phyloP scores from a whole-genome alignment of 2,797 vertebrate genomes.

The Pitangus sulphuratus region DNA sequence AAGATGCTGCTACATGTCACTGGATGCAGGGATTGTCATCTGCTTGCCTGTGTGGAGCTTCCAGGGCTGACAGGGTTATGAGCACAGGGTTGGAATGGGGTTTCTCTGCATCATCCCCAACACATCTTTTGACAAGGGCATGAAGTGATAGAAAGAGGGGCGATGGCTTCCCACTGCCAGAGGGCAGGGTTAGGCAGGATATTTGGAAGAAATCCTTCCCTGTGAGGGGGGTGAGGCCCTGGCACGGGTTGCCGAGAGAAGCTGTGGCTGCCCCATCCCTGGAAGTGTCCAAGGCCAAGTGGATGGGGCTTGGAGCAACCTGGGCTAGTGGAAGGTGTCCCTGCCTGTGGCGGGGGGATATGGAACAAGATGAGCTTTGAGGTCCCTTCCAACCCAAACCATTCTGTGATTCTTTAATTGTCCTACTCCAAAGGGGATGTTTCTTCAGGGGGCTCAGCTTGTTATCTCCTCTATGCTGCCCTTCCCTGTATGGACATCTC shows the following conservation, averaged over 20 bases:
- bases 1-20: rapidly evolving
- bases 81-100: neutral
- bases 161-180: neutral
- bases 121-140: neutral
- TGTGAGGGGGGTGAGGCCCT: rapidly evolving
- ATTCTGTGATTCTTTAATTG: rapidly evolving
- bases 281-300: rapidly evolving
- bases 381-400: neutral
- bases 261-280: neutral
- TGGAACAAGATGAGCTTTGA: neutral
- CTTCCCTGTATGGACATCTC: neutral
- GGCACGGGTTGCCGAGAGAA: neutral
- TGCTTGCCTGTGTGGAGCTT: neutral
- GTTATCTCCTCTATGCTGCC: rapidly evolving
- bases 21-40: rapidly evolving
- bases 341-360: neutral
- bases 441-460: neutral
- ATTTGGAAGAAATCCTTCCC: neutral
- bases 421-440: neutral
- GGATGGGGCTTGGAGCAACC: rapidly evolving
- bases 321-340: rapidly evolving
- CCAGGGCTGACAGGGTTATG: neutral
- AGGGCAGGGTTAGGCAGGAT: neutral
- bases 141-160: neutral
- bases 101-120: neutral